These are phyloP conservation scores for Urocitellus parryii DNA, from an alignment of 2,113 vertebrate genomes.

Conservation along the genomic window DNA sequence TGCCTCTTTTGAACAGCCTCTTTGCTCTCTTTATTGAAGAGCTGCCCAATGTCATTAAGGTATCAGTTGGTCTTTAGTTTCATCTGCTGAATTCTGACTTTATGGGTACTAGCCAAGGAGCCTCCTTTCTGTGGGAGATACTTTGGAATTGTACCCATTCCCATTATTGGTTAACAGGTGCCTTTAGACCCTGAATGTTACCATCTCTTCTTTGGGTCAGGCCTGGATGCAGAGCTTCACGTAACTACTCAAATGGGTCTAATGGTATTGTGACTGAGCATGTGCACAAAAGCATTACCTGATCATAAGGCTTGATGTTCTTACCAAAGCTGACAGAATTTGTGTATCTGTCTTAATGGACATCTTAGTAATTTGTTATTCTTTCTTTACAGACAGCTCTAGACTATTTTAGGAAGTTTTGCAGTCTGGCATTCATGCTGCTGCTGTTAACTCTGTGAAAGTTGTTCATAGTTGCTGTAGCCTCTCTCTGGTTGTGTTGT, in stretches of 20 bases:
- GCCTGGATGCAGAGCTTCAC: not conserved
- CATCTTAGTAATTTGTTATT: constrained; percentile 40
- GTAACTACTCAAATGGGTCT: not conserved
- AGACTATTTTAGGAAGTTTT: constrained; percentile 16
- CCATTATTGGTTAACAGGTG: constrained; percentile 39
- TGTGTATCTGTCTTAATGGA: constrained; percentile 32
- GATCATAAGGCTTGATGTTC: constrained; percentile 6
- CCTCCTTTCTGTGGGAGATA: not conserved
- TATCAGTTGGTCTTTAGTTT: constrained; percentile 32
- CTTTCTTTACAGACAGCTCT: constrained; percentile 21
- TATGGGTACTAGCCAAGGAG: not conserved
- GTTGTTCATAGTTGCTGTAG: not conserved
- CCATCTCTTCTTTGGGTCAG: not conserved
- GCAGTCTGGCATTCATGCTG: not conserved
- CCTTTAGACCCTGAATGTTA: constrained; percentile 38
- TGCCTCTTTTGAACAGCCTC: constrained; percentile 8
- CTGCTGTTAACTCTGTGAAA: not conserved
- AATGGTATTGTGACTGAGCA: not conserved
- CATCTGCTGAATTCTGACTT: not conserved
- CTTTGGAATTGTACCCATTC: constrained; percentile 7
- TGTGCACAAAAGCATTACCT: not conserved
- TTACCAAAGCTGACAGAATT: constrained; percentile 12
- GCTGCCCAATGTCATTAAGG: not conserved
- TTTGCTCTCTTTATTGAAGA: constrained; percentile 2
- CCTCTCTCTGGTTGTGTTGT: constrained; percentile 31